phyloP scores from a whole-genome alignment of 2,888 invertebrate genomes.

The Rhamnusium bicolor region DNA sequence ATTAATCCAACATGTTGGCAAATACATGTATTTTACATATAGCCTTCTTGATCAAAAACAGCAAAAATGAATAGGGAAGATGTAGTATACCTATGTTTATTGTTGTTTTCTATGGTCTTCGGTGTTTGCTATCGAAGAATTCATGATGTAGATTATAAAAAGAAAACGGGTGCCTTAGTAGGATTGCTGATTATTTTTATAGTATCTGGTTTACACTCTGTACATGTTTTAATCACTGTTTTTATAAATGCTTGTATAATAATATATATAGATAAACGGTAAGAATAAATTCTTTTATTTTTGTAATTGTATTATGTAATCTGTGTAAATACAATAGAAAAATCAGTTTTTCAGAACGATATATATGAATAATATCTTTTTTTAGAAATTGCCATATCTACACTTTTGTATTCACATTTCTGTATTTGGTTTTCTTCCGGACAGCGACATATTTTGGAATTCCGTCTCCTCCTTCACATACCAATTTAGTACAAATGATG shows the following conservation, averaged over 20 bases:
- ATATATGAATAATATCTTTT: constrained; percentile 53
- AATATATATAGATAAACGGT: constrained; percentile 74
- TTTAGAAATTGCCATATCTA: constrained; percentile 84
- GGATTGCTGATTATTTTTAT: constrained; percentile 76
- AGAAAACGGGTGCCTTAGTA: constrained; percentile 76
- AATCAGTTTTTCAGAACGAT: too few relatives aligned
- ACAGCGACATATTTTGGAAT: constrained; percentile 85
- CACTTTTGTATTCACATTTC: constrained; percentile 87
- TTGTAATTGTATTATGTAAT: background rate
- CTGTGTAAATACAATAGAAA: too few relatives aligned
- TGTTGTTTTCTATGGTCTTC: constrained; percentile 80
- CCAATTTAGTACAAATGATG: constrained; percentile 95
- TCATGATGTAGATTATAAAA: constrained; percentile 71
- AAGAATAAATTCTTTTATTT: constrained; percentile 56
- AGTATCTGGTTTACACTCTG: constrained; percentile 76
- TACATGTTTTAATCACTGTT: constrained; percentile 76
- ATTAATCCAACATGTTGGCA: background rate
- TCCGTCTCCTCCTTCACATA: constrained; percentile 84
- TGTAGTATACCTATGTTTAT: constrained; percentile 80
- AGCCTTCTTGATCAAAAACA: too few relatives aligned
- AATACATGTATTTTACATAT: background rate
- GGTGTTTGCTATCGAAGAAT: constrained; percentile 80
- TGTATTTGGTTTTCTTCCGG: constrained; percentile 92
- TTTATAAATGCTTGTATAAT: constrained; percentile 78
- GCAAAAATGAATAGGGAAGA: constrained; percentile 80